Percentiles rank a stretch among this genome's conserved stretches.
phyloP scores from a whole-genome alignment of 2,113 vertebrate genomes.

The Burhinus bistriatus region DNA sequence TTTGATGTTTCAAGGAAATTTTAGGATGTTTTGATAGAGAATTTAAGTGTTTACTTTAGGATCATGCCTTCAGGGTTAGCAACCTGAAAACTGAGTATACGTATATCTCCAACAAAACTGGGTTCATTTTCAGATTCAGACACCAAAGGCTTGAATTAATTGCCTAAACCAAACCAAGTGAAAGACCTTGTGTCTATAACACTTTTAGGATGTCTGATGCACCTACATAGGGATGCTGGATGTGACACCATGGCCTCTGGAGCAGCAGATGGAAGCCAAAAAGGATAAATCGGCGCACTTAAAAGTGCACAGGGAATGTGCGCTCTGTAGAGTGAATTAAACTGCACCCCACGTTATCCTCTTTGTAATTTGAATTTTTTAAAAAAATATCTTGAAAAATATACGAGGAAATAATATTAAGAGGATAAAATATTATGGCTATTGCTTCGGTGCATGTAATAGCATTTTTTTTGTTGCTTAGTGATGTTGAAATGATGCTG shows the following conservation, averaged over 20 bases:
- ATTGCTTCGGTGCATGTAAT: background rate
- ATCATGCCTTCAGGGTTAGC: background rate
- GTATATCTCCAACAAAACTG: background rate
- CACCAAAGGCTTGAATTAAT: background rate
- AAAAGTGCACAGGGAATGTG: background rate
- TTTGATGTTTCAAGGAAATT: background rate
- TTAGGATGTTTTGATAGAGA: background rate
- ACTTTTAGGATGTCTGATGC: background rate
- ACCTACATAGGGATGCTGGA: background rate
- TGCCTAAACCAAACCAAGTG: background rate
- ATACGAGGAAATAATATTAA: background rate
- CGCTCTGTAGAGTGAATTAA: background rate
- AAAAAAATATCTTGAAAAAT: background rate
- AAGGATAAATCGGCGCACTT: background rate
- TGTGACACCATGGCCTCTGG: background rate
- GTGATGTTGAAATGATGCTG: background rate
- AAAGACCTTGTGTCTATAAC: background rate
- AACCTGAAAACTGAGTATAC: background rate
- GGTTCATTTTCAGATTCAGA: background rate
- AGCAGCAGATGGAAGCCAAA: background rate
- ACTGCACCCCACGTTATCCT: background rate
- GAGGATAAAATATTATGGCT: background rate
- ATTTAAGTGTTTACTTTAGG: background rate
- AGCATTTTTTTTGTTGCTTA: background rate
- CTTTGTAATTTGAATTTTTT: background rate